Evolutionary conservation across 2,113 vertebrate species (phyloP).

Genomic region (Leptosomus discolor): DNA sequence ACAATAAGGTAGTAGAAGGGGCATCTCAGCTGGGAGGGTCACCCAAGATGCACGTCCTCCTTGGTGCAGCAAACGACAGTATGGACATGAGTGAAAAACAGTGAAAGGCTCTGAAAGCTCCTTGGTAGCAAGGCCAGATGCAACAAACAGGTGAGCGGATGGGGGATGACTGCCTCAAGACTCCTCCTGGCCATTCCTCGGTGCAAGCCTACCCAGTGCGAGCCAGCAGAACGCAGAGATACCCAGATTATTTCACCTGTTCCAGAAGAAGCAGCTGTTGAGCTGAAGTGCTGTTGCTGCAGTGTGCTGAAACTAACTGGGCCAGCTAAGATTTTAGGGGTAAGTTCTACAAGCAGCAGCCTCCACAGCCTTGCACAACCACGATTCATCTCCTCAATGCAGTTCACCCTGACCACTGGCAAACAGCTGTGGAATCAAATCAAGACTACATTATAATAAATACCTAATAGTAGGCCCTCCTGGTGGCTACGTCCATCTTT

Average conservation of each 20-base stretch:
- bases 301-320: neutral
- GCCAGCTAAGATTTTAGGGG: neutral
- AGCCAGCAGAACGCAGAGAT: neutral
- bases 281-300: neutral
- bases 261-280: neutral
- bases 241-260: neutral
- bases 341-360: neutral
- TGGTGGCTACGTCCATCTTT: neutral
- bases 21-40: neutral
- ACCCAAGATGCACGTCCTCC: neutral
- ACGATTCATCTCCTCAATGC: neutral
- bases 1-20: neutral
- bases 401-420: neutral
- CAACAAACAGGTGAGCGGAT: neutral
- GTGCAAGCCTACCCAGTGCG: neutral
- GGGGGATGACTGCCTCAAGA: neutral
- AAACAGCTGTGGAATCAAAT: neutral
- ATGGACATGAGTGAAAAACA: neutral
- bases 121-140: neutral
- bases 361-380: neutral
- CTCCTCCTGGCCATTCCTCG: neutral
- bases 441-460: neutral
- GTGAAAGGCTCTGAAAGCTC: neutral
- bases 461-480: neutral
- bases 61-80: neutral